Percentiles rank a stretch among this genome's conserved stretches.
These are phyloP conservation scores for Drosophila anceps DNA, from an alignment of 2,888 invertebrate species.

Conservation along the genomic window DNA sequence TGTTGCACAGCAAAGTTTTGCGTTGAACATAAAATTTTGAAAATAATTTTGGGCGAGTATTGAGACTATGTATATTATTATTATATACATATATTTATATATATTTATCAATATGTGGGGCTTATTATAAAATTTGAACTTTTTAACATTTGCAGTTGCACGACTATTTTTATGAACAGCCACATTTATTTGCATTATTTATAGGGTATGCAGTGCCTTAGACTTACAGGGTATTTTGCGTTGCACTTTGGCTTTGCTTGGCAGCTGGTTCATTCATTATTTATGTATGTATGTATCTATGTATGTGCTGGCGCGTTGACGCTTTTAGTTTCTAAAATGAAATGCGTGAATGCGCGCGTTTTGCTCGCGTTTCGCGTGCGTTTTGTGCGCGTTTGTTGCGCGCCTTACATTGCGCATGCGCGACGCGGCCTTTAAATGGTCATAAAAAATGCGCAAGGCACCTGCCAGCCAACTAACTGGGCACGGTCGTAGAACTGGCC, in stretches of 20 bases:
- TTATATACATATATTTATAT: neutral
- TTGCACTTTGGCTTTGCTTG: conserved; percentile 3
- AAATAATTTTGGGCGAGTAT: no score
- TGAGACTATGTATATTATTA: no score
- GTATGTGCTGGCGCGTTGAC: conserved; percentile 59
- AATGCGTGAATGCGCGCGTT: conserved; percentile 34
- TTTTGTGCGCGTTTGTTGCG: conserved; percentile 53
- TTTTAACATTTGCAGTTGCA: no score
- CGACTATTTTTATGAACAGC: no score
- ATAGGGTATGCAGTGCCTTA: no score
- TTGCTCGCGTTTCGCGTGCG: conserved; percentile 46
- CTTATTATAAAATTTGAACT: no score
- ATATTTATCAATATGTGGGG: no score
- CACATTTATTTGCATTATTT: neutral
- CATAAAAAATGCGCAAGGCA: conserved; percentile 68
- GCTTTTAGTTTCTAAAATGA: conserved; percentile 65
- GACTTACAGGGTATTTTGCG: conserved; percentile 9
- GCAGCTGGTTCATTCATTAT: conserved; percentile 55
- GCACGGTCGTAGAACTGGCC: conserved; percentile 61
- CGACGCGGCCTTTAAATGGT: conserved; percentile 58
- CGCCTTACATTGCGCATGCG: conserved; percentile 68
- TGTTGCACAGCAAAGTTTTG: no score
- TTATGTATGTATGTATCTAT: conserved; percentile 70
- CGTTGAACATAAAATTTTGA: no score
- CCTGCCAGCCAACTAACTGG: conserved; percentile 38